Evolutionary conservation across 2,797 vertebrate genomes (phyloP).

Genomic region (Cyclopterus lumpus): DNA sequence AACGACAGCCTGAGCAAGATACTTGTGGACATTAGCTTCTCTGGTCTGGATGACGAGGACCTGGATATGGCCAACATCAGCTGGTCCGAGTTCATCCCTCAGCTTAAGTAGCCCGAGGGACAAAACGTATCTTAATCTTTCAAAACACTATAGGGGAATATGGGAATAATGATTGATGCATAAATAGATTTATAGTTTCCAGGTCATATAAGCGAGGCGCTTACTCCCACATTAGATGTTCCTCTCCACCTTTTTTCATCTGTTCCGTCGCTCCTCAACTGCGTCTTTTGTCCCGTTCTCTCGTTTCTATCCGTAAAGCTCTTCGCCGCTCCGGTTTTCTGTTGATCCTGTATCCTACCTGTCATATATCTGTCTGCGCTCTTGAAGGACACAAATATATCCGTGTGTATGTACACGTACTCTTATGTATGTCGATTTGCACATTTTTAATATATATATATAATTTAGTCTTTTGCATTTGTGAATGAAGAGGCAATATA

Average conservation of each 20-base stretch:
- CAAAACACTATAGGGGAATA: constrained; percentile 47
- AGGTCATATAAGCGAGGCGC: constrained; percentile 22
- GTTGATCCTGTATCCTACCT: not conserved
- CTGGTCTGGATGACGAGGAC: constrained; percentile 91
- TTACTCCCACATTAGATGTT: constrained; percentile 20
- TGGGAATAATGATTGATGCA: not conserved
- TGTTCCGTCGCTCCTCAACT: not conserved
- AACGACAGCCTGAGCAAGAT: constrained; percentile 96
- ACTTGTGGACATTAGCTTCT: constrained; percentile 93
- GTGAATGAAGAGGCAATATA: constrained; percentile 50
- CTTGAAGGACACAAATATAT: constrained; percentile 38
- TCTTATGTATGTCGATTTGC: constrained; percentile 77
- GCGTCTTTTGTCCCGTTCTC: not conserved
- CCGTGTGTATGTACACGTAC: not conserved
- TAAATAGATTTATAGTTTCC: not conserved
- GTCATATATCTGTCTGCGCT: constrained; percentile 8
- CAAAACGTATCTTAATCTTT: not conserved
- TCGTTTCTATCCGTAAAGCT: not conserved
- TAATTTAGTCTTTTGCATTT: constrained; percentile 56
- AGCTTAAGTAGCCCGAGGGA: constrained; percentile 81
- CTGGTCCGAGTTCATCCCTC: constrained; percentile 91
- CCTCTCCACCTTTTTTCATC: constrained; percentile 1
- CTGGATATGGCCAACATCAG: constrained; percentile 85
- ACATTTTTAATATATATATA: constrained; percentile 78
- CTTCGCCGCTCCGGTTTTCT: not conserved